Base-by-base conservation (phyloP, 2,888 invertebrate genomes). In the Pelosia muscerda region DNA sequence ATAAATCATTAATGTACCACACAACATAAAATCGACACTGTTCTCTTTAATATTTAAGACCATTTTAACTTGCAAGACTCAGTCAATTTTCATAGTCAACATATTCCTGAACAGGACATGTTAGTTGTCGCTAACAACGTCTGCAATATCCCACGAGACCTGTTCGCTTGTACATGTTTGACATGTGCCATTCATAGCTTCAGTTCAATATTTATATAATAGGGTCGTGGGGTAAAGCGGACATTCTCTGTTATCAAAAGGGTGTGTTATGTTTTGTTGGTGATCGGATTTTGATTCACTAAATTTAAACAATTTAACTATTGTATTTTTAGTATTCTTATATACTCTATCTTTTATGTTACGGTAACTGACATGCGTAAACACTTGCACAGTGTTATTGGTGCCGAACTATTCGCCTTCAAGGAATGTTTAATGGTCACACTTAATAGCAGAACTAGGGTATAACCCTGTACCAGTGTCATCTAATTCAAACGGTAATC, bases 101-200 rank as follows among this genome's bases (percentile, higher is more conserved):
- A 63, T 74, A 81, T 79, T 75, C 74, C 73, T 71, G 67, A 74
- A 67, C 61, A 72, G 72, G 70, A 69, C 71, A 74, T 74, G 79
- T 75, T 68, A 72, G 69, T 69, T 57, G 60, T 72, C 66, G 81
- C 72, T 81, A 75, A 79, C 81, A 80, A 73, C 67, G 74, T 73
- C 71, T 70, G 68, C 65, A 49, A 60, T 71, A 58, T 79, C 79
- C 71, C 74, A 69, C 9, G 75, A 69, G 74, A 66, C 69, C 71
- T 68, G 72, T 81, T 78, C 69, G 67, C 77, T 68, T 59, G 65
- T 77, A 63, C 66, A 68, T 73, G 73, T 78, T 73, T 77, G 73
- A 73, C 79, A 75, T 75, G 62, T 66, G 74, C 71, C 73, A 75
- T 79, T 80, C 81, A 77, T 71, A 71, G 70, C 70, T 64, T 56